Percentiles rank a stretch among this genome's conserved stretches.
Conservation (phyloP, 2,113 vertebrate genomes). For the Lophius piscatorius region DNA sequence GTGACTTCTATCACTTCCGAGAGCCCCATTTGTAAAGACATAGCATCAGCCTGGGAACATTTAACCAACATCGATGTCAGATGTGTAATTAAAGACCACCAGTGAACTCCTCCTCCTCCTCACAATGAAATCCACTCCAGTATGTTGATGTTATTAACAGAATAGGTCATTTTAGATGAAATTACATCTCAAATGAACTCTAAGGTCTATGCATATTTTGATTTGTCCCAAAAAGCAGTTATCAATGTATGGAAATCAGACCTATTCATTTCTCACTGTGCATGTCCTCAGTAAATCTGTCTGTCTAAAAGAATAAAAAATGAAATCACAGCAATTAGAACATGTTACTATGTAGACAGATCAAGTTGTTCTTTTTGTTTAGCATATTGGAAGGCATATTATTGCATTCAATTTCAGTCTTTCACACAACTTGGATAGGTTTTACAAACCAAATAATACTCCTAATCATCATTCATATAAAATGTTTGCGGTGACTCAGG, state of each 20-base stretch:
- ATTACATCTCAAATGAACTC: not conserved
- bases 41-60: not conserved
- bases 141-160: not conserved
- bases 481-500: too few species aligned
- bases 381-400: too few species aligned
- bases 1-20: slow-evolving; percentile 1
- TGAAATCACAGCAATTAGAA: too few species aligned
- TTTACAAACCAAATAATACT: too few species aligned
- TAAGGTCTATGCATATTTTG: not conserved
- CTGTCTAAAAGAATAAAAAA: too few species aligned
- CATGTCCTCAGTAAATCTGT: too few species aligned
- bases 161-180: not conserved
- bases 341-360: too few species aligned
- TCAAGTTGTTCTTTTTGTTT: too few species aligned
- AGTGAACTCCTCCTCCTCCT: not conserved
- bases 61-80: slow-evolving; percentile 4
- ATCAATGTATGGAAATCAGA: not conserved
- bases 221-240: not conserved
- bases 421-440: too few species aligned
- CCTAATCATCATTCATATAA: too few species aligned
- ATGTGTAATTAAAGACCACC: slow-evolving; percentile 1
- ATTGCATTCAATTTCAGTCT: too few species aligned
- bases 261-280: not conserved
- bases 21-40: not conserved
- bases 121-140: not conserved